A percentile compares a stretch with the other conserved stretches of the same genome.
Conservation (phyloP, 1,140 invertebrate genomes). For the Drosophila nasuta region DNA sequence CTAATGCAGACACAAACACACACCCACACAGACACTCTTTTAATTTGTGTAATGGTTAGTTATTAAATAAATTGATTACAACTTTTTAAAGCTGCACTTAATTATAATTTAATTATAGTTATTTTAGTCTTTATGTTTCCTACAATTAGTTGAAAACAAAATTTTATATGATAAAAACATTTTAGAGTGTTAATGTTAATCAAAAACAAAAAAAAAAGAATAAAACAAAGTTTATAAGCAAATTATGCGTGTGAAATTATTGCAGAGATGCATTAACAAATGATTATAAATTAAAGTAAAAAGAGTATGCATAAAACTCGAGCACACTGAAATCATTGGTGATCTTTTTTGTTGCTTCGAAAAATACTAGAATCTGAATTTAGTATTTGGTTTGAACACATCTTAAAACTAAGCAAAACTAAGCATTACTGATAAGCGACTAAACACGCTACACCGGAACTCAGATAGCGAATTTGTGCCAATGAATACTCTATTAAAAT, state of each 20-base stretch:
- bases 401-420: constrained; percentile 7
- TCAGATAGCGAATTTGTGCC: constrained; percentile 71
- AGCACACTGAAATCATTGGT: constrained; percentile 14
- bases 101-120: constrained; percentile 59
- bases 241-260: constrained; percentile 69
- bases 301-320: neutral
- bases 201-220: constrained; percentile 49
- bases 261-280: constrained; percentile 33
- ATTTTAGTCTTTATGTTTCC: constrained; percentile 67
- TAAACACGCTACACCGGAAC: constrained; percentile 22
- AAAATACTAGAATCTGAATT: neutral
- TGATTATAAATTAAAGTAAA: neutral
- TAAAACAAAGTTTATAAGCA: constrained; percentile 69
- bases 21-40: constrained; percentile 24
- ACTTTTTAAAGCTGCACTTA: constrained; percentile 58
- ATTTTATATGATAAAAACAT: constrained; percentile 74
- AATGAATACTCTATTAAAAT: constrained; percentile 51
- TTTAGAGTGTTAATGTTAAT: constrained; percentile 79
- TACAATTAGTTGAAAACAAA: constrained; percentile 68
- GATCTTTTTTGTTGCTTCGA: constrained; percentile 18
- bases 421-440: constrained; percentile 18
- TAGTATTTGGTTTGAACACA: constrained; percentile 10
- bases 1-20: constrained; percentile 4
- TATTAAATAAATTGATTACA: constrained; percentile 41
- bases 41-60: constrained; percentile 51